phyloP scores from a whole-genome alignment of 2,113 vertebrate species.

The Donacobius atricapilla region DNA sequence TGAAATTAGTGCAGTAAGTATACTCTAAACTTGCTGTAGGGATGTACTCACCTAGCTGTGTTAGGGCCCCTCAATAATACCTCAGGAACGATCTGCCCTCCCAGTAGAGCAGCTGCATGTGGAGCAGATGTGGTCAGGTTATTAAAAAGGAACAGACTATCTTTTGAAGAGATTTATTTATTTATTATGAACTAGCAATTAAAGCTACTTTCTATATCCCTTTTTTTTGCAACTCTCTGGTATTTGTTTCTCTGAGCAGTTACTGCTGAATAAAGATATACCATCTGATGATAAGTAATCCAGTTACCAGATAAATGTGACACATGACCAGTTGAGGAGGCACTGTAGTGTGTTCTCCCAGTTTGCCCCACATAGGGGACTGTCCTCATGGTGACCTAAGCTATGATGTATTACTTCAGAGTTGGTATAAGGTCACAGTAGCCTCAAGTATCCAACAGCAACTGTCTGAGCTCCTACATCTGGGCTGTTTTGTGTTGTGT shows the following conservation, averaged over 20 bases:
- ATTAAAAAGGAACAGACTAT: background rate
- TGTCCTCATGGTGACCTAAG: background rate
- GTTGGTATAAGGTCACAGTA: background rate
- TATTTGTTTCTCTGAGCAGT: background rate
- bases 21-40: background rate
- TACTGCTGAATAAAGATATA: background rate
- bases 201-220: background rate
- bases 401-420: background rate
- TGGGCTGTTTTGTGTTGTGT: background rate
- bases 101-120: background rate
- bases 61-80: background rate
- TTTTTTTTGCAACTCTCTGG: background rate
- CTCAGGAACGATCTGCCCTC: background rate
- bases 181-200: background rate
- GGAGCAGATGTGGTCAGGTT: conserved; percentile 5
- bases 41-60: background rate
- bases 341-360: background rate
- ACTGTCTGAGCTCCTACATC: background rate
- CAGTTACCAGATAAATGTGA: background rate
- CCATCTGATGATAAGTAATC: background rate
- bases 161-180: background rate
- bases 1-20: background rate
- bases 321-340: background rate
- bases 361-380: background rate
- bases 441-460: background rate